Conservation (phyloP, 1,140 invertebrate genomes). For the Heliconius congener region DNA sequence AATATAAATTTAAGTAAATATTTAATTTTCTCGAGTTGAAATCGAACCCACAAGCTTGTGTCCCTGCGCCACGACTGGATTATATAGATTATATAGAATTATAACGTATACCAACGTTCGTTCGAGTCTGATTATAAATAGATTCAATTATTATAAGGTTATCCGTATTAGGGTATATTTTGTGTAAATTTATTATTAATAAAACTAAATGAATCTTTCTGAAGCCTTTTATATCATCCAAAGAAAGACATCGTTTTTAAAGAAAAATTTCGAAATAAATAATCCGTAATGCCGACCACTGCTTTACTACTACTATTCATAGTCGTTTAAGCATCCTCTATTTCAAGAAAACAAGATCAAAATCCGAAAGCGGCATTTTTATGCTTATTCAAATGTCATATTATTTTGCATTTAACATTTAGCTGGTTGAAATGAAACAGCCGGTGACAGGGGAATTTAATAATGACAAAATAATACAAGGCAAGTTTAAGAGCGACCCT, state of each 20-base stretch:
- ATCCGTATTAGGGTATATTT: too few relatives aligned
- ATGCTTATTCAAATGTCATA: conserved; percentile 80
- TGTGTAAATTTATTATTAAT: neutral
- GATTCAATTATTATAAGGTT: too few relatives aligned
- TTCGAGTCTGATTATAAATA: neutral
- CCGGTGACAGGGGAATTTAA: conserved; percentile 78
- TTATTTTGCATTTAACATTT: conserved; percentile 81
- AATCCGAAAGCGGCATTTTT: conserved; percentile 59
- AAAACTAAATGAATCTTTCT: neutral
- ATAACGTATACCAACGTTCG: neutral
- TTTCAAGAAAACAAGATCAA: conserved; percentile 38
- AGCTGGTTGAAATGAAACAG: conserved; percentile 72
- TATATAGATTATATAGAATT: too few relatives aligned
- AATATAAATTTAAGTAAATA: too few relatives aligned
- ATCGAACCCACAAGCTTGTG: too few relatives aligned
- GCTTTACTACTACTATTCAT: neutral
- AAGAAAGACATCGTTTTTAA: neutral
- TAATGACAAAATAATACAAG: conserved; percentile 82
- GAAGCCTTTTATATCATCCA: neutral
- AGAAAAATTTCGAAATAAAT: neutral
- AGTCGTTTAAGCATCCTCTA: conserved; percentile 2
- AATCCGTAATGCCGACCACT: neutral
- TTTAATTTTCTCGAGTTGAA: too few relatives aligned
- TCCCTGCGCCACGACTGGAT: too few relatives aligned
- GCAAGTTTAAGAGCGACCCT: conserved; percentile 76